Conservation (phyloP, 2,888 invertebrate genomes). For the Hypolimnas misippus region DNA sequence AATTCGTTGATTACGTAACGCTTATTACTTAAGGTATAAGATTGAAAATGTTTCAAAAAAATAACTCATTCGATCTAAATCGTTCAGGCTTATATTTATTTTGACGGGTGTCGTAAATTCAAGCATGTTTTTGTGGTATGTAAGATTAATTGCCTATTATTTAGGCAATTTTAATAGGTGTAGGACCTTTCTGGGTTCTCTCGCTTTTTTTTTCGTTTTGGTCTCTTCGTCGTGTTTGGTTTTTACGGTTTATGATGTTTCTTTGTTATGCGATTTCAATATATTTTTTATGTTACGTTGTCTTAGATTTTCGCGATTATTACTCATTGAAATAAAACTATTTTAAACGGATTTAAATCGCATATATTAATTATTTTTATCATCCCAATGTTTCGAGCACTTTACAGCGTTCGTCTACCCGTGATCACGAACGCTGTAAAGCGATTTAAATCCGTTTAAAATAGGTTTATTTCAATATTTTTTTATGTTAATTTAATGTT, state of each 20-base stretch:
- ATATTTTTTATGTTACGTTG: too few species aligned
- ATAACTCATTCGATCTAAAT: not conserved
- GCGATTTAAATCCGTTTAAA: too few species aligned
- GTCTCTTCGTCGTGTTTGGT: conserved; percentile 8
- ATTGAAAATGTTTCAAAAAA: not conserved
- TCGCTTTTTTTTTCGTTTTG: conserved; percentile 28
- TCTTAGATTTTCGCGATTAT: too few species aligned
- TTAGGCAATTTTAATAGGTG: conserved; percentile 75
- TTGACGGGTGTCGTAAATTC: conserved; percentile 74
- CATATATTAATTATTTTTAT: too few species aligned
- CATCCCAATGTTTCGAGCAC: too few species aligned
- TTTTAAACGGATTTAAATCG: too few species aligned
- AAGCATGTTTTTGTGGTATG: conserved; percentile 60
- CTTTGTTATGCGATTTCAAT: conserved; percentile 1
- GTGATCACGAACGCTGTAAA: too few species aligned
- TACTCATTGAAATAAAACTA: too few species aligned
- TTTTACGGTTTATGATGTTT: conserved; percentile 24
- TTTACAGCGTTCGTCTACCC: too few species aligned
- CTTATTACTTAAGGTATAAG: conserved; percentile 8
- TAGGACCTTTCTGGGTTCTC: conserved; percentile 30
- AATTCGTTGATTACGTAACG: conserved; percentile 35
- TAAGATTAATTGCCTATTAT: conserved; percentile 80
- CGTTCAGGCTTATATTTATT: conserved; percentile 68
- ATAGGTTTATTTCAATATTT: too few species aligned
- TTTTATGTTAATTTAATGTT: not conserved